These are phyloP conservation scores for Cepaea hortensis DNA, from an alignment of 2,888 invertebrate species.

Conservation along the genomic window DNA sequence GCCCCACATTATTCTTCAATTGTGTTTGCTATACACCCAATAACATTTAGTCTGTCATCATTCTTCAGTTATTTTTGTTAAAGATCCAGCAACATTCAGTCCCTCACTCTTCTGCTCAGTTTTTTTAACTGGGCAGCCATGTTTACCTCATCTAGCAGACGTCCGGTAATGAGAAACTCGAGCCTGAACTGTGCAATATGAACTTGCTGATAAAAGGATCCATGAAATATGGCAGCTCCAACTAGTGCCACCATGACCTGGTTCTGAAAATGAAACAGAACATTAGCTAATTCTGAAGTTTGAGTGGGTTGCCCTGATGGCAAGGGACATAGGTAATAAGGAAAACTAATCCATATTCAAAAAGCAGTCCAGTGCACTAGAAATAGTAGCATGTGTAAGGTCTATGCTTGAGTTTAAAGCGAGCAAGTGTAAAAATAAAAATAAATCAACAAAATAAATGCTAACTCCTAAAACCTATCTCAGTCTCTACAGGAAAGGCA, in stretches of 20 bases:
- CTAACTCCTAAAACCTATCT: no score
- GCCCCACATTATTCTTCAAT: no score
- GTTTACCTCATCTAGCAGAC: conserved; percentile 62
- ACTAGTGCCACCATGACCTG: conserved; percentile 71
- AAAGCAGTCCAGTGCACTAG: neutral
- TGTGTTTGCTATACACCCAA: no score
- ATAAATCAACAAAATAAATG: neutral
- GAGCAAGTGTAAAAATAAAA: neutral
- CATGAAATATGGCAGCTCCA: conserved; percentile 69
- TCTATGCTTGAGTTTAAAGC: no score
- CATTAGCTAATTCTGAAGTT: no score
- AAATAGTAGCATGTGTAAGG: neutral
- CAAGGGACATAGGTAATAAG: no score
- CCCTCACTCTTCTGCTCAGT: neutral
- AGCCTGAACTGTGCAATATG: conserved; percentile 65
- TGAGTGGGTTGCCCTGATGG: no score
- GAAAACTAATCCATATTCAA: no score
- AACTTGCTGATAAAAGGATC: conserved; percentile 66
- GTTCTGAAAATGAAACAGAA: conserved; percentile 58
- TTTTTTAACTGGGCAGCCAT: neutral
- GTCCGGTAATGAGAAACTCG: conserved; percentile 69
- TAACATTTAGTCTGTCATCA: no score
- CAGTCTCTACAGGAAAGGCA: no score
- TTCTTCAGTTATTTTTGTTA: no score
- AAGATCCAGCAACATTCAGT: neutral